Evolutionary conservation across 2,888 invertebrate species (phyloP), one percentile per base, ranked within the genome.

Genomic region (Ypsolopha sequella): DNA sequence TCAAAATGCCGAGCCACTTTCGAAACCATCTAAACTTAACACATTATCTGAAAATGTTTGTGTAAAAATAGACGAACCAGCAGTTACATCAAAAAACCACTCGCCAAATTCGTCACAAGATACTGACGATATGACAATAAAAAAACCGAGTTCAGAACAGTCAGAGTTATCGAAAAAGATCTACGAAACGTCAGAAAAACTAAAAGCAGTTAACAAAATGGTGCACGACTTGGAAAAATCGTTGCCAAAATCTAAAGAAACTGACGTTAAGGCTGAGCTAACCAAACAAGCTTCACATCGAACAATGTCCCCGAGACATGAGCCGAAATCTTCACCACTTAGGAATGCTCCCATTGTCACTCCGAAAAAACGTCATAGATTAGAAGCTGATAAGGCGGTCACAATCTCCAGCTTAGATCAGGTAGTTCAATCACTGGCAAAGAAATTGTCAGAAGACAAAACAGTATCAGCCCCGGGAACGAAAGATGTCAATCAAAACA

Each of bases 311-410:
- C 85, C 86, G 46, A 74, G 72, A 63, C 68, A 72, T 53, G 84
- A 79, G 62, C 61, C 67, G n/a, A 80, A 79, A 64, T 60, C 68
- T 35, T 77, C 79, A 6, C 80, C 79, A 8, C 57, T 75, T 38
- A 73, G 79, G 51, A 79, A 81, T 62, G 80, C 86, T 14, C 87
- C 86, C 24, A 85, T 86, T 24, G 91, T 91, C 1, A 92, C 93
- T 1, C 93, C 93, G 0, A 93, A 93, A 63, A 93, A 93, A 64
- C 85, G 93, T 0, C 93, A 93, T 64, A 79, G 93, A 56, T 64
- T 91, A 50, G 93, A 93, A 75, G 85, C 89, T 33, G 89, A 90
- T 41, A 85, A 81, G 60, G 76, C 70, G 39, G 67, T 79, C 43
- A 66, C 75, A 48, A 68, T 75, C 60, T 73, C 80, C 7, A 80